phyloP scores from a whole-genome alignment of 2,113 vertebrate species.

The Prolemur simus region DNA sequence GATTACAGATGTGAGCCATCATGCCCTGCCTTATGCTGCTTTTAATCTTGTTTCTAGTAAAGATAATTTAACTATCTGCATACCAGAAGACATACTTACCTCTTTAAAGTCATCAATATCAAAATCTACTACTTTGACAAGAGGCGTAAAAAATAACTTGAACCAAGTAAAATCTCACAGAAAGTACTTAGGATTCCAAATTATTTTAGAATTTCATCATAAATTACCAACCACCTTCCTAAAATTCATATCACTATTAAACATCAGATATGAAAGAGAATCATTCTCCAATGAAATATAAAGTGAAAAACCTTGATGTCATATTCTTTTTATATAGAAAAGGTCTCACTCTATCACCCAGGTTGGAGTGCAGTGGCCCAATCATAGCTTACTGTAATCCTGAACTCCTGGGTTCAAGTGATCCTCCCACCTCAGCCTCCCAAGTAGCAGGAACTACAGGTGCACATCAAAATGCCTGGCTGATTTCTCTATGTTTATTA shows the following conservation, averaged over 20 bases:
- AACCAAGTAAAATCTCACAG: neutral
- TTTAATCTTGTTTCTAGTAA: neutral
- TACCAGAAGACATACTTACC: neutral
- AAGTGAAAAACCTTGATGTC: neutral
- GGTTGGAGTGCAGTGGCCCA: no score
- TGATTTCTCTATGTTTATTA: no score
- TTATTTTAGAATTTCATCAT: conserved; percentile 2
- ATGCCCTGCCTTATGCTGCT: neutral
- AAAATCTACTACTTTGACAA: conserved; percentile 11
- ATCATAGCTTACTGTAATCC: no score
- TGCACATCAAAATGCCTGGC: no score
- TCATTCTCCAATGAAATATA: conserved; percentile 1
- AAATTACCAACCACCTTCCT: neutral
- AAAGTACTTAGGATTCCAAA: conserved; percentile 15
- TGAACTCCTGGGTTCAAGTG: no score
- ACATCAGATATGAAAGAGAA: neutral
- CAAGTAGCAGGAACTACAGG: no score
- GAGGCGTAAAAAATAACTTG: conserved; percentile 4
- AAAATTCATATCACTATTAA: neutral
- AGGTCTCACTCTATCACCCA: no score
- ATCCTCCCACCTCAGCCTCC: no score
- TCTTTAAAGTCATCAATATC: neutral
- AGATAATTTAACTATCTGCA: neutral
- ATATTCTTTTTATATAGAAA: no score
- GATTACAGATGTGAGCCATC: no score